Percentiles rank a stretch among this genome's conserved stretches.
Conservation (phyloP, 2,113 vertebrate genomes). For the Rhinolophus ferrumequinum region DNA sequence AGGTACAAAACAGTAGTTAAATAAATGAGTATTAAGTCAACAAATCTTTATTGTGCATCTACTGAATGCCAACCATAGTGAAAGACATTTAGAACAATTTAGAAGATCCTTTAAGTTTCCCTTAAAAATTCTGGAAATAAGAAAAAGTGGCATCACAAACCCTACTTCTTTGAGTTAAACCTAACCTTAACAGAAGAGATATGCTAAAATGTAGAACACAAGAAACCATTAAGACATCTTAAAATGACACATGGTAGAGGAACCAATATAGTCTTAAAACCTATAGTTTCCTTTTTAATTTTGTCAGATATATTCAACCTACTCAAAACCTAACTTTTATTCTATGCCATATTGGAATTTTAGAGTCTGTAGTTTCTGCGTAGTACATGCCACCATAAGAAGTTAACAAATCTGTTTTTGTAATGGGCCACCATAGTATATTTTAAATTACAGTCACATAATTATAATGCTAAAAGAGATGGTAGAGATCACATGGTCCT, state of each 20-base stretch:
- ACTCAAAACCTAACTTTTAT: background rate
- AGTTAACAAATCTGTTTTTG: background rate
- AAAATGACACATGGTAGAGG: background rate
- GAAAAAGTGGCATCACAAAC: background rate
- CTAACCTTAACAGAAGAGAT: background rate
- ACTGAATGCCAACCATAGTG: background rate
- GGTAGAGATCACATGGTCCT: slow-evolving; percentile 1
- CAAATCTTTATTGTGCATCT: background rate
- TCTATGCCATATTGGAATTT: background rate
- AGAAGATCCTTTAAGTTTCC: background rate
- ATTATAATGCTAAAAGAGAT: background rate
- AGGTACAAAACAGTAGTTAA: background rate
- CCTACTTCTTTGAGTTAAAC: background rate
- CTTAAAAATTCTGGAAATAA: background rate
- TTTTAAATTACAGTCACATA: background rate
- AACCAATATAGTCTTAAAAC: background rate
- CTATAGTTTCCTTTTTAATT: background rate
- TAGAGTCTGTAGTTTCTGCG: background rate
- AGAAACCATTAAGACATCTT: background rate
- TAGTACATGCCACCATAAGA: background rate
- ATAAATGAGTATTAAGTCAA: background rate
- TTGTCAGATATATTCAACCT: background rate
- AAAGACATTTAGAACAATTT: background rate
- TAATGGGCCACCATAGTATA: background rate
- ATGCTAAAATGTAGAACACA: background rate